Base-by-base conservation (phyloP, 2,113 vertebrate genomes). In the Rhagologus leucostigma region DNA sequence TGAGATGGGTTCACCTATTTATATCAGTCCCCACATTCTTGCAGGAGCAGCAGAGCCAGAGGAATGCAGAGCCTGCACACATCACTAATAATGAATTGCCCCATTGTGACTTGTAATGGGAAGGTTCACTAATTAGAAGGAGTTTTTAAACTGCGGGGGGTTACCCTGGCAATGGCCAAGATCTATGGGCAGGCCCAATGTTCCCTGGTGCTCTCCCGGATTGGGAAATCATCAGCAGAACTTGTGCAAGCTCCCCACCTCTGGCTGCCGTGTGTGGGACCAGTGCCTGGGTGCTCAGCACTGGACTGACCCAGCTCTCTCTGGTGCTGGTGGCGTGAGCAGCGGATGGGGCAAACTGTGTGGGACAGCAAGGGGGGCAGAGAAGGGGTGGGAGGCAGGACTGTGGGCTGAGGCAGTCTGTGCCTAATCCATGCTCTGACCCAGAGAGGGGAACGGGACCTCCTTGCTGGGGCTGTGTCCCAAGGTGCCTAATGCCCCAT, bases 241-340 rank as follows among this genome's bases (percentile, higher is more conserved):
- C 67, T 95, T 87, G 57, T 87, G 79, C 88, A 90, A 83, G 63
- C 63, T 59, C 84, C 83, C 89, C 59, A 41, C n/a, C 68, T 88
- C 69, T 35, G 64, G 19, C 71, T 94, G 68, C 88, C 75, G 3
- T 9, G 46, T 2, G 53, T 87, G 78, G 69, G 82, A 27, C 14
- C 46, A 9, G 2, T 0, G 26, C 83, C 83, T 20, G 52, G 17
- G 39, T 10, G 44, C 77, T 74, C 59, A 55, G 60, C 20, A 10
- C 15, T 59, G 83, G 7, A 19, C 86, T 88, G 7, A 23, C 27
- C 67, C 88, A 59, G 46, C 22, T 55, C 39, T 30, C 13, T 29
- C 39, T 35, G 10, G 27, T 9, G 56, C 62, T 78, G 50, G 21
- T 55, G 69, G 46, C 8, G 5, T 8, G 32, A 84, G 30, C 37